Percentiles rank a stretch among this genome's conserved stretches.
These are phyloP conservation scores for Eustalomyia histrio DNA, from an alignment of 2,888 invertebrate genomes.

Conservation along the genomic window DNA sequence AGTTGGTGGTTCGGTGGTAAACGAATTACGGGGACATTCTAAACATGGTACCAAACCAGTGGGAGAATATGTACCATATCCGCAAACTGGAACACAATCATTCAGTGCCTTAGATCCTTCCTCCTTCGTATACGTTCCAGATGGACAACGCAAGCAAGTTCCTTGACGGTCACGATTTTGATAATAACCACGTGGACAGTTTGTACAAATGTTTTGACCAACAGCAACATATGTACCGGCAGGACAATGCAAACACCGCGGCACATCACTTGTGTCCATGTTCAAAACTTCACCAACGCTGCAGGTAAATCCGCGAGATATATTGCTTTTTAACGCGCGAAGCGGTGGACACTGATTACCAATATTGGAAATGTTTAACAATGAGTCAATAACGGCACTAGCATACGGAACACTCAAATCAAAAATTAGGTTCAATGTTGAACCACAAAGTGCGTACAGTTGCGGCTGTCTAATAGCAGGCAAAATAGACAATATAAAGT, in stretches of 20 bases:
- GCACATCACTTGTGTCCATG: constrained; percentile 94
- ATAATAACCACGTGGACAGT: constrained; percentile 95
- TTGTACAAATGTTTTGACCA: constrained; percentile 93
- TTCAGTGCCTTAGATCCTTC: constrained; percentile 92
- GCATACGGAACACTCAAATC: constrained; percentile 96
- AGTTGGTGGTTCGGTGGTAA: constrained; percentile 91
- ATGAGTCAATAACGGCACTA: constrained; percentile 92
- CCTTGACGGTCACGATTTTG: constrained; percentile 96
- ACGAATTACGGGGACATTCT: constrained; percentile 96
- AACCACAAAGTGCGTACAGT: constrained; percentile 96
- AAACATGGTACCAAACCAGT: constrained; percentile 96
- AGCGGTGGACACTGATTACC: constrained; percentile 96
- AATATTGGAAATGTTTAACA: constrained; percentile 92
- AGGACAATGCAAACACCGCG: constrained; percentile 97
- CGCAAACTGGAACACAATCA: constrained; percentile 96
- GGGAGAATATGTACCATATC: constrained; percentile 96
- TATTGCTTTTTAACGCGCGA: constrained; percentile 90
- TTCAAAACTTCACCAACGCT: constrained; percentile 96
- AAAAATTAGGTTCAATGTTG: constrained; percentile 94
- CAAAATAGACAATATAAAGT: constrained; percentile 91
- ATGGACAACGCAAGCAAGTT: constrained; percentile 92
- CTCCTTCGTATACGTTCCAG: constrained; percentile 94
- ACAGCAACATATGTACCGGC: constrained; percentile 96
- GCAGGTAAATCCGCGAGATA: constrained; percentile 94
- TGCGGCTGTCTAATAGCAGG: constrained; percentile 94